A percentile compares a stretch with the other conserved stretches of the same genome.
Conservation (phyloP, 2,113 vertebrate species). For the Cercopithecus mona region DNA sequence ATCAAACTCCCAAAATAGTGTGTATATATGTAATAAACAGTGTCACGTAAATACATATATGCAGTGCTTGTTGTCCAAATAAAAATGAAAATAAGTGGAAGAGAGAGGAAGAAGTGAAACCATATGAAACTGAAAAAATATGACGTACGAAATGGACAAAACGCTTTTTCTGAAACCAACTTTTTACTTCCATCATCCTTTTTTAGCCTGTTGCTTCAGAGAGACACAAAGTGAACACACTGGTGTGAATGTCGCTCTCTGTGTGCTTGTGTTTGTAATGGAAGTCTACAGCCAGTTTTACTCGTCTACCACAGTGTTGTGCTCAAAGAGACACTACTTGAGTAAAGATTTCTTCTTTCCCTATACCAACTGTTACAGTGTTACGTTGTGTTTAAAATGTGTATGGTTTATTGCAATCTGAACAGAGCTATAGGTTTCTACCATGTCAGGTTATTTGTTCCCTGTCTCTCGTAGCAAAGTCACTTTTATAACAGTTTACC, state of each 20-base stretch:
- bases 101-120: conserved; percentile 77
- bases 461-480: conserved; percentile 84
- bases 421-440: conserved; percentile 80
- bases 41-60: neutral
- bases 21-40: conserved; percentile 45
- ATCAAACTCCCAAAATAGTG: conserved; percentile 49
- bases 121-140: conserved; percentile 61
- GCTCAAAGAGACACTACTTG: conserved; percentile 75
- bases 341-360: conserved; percentile 65
- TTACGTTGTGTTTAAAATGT: conserved; percentile 80
- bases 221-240: conserved; percentile 70
- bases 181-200: conserved; percentile 75
- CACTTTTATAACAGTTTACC: conserved; percentile 84
- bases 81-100: conserved; percentile 26
- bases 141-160: conserved; percentile 42
- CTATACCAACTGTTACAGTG: conserved; percentile 78
- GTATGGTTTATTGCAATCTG: conserved; percentile 79
- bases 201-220: conserved; percentile 83
- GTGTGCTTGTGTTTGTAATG: conserved; percentile 82
- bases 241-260: conserved; percentile 81
- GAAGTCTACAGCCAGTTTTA: conserved; percentile 63
- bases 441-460: conserved; percentile 80
- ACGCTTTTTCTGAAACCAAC: conserved; percentile 63
- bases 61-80: conserved; percentile 69
- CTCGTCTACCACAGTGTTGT: conserved; percentile 77